Conservation (phyloP, 2,113 vertebrate species). For the Oryzias celebensis region DNA sequence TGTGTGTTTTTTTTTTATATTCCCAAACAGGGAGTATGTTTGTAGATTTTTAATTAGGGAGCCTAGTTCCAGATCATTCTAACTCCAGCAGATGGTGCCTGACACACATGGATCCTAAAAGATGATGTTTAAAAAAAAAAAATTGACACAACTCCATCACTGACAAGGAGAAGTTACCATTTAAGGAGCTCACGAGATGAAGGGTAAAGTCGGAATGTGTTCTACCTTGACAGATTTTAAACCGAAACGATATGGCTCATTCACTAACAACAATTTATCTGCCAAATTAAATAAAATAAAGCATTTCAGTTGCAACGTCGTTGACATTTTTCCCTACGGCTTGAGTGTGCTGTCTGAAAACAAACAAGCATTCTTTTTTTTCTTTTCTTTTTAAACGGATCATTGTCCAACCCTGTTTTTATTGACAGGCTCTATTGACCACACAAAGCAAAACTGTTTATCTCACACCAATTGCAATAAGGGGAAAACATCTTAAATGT, state of each 20-base stretch:
- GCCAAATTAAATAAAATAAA: conserved; percentile 23
- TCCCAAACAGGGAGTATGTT: conserved; percentile 11
- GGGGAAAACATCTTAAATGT: background rate
- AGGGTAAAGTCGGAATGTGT: background rate
- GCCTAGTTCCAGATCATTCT: conserved; percentile 12
- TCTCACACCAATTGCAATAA: conserved; percentile 3
- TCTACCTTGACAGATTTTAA: conserved; percentile 5
- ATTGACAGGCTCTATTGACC: conserved; percentile 4
- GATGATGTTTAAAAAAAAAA: conserved; percentile 17
- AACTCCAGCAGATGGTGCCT: conserved; percentile 39
- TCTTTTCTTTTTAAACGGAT: conserved; percentile 51
- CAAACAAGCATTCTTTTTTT: conserved; percentile 38
- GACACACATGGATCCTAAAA: conserved; percentile 21
- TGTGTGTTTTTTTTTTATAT: conserved; percentile 14
- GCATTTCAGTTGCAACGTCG: conserved; percentile 26
- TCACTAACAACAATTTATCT: conserved; percentile 1
- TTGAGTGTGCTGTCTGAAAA: conserved; percentile 34
- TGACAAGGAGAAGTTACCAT: background rate
- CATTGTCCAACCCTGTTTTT: background rate
- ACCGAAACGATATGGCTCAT: conserved; percentile 7
- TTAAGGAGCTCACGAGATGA: conserved; percentile 2
- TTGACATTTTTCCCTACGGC: conserved; percentile 53
- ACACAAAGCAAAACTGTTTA: conserved; percentile 2
- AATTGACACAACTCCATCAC: background rate
- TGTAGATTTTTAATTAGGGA: conserved; percentile 22